Evolutionary conservation across 2,113 vertebrate genomes (phyloP), one percentile per base, ranked within the genome.

Genomic region (Prochilodus magdalenae): DNA sequence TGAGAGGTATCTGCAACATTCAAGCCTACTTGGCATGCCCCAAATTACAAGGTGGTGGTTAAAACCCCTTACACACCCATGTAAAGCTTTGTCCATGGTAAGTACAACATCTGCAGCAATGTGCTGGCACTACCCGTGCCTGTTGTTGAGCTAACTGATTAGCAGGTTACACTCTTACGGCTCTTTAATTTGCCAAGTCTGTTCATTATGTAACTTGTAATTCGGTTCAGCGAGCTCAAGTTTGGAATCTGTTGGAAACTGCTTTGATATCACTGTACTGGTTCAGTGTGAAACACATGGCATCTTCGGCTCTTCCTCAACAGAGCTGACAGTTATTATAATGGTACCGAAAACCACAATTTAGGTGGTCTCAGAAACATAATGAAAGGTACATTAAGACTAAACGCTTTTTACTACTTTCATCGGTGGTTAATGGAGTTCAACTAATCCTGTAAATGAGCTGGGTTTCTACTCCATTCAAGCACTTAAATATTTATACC

Each of bases 31-130:
- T 4, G 8, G 24, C 26, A 12, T n/a, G 26, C 24, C 24, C 60
- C n/a, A 65, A 65, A 77, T 66, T 77, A 30, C 59, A 77, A 69
- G 65, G 65, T 4, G 8, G 57, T 60, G 57, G 57, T 60, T 26
- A 60, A n/a, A 36, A 22, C 30, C 18, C 20, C 29, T 12, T 40
- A 69, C 65, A 69, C 65, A 69, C 30, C 65, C 65, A 69, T 36
- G 22, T 30, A 20, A 36, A 20, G 72, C 18, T n/a, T 55, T 57
- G 51, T 59, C 30, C 30, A 44, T 60, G 30, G 15, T 40, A 36
- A 59, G 1, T 75, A 75, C 53, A 53, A 12, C 26, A 73, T 73
- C 33, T 40, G 22, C 36, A 26, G 33, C 20, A 16, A 26, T 16
- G 22, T 24, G 73, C 57, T 30, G 30, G 29, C 20, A 40, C 14